phyloP scores from a whole-genome alignment of 2,888 invertebrate species.

The Amphipyra tragopoginis region DNA sequence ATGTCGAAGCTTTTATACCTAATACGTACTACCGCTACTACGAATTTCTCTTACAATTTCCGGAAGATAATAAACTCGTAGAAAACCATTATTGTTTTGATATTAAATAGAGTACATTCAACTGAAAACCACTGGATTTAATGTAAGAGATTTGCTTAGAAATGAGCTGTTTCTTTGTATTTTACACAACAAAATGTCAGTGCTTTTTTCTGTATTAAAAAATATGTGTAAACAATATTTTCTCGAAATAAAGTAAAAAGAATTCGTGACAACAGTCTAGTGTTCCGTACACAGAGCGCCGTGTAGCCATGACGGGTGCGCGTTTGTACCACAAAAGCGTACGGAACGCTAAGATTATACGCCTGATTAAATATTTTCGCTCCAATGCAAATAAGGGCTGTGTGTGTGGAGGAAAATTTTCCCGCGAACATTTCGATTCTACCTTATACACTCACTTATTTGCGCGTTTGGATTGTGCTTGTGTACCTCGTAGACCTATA shows the following conservation, averaged over 20 bases:
- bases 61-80: too few relatives aligned
- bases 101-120: too few relatives aligned
- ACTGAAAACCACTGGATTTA: too few relatives aligned
- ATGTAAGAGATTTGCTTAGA: too few relatives aligned
- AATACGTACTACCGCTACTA: too few relatives aligned
- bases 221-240: neutral
- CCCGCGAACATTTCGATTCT: conserved; percentile 73
- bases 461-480: conserved; percentile 62
- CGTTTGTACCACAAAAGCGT: conserved; percentile 80
- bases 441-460: conserved; percentile 63
- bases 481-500: conserved; percentile 36
- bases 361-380: conserved; percentile 89
- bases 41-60: too few relatives aligned
- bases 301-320: conserved; percentile 67
- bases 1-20: too few relatives aligned
- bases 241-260: neutral
- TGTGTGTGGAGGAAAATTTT: conserved; percentile 70
- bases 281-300: conserved; percentile 45
- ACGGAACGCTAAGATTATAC: conserved; percentile 85
- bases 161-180: too few relatives aligned
- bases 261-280: conserved; percentile 14
- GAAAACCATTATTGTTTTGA: too few relatives aligned
- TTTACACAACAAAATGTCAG: too few relatives aligned
- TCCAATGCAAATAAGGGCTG: conserved; percentile 86
- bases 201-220: neutral